Evolutionary conservation across 2,888 invertebrate genomes (phyloP).

Genomic region (Troides aeacus): DNA sequence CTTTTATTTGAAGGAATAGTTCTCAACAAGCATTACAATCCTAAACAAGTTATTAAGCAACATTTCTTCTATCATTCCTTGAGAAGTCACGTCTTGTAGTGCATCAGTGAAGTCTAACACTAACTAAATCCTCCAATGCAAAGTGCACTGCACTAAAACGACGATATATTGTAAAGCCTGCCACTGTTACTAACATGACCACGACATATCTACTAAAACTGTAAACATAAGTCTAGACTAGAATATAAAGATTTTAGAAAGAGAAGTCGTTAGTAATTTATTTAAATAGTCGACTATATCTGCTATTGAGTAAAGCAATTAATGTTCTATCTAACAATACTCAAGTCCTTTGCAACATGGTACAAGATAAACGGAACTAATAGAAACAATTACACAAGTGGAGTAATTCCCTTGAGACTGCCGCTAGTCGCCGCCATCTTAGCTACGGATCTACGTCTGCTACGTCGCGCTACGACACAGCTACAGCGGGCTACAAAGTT

Average conservation of each 20-base stretch:
- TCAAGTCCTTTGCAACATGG: not conserved
- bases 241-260: not conserved
- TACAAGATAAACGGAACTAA: constrained; percentile 1
- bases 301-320: not conserved
- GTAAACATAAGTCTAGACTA: no score
- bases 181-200: no score
- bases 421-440: not conserved
- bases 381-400: constrained; percentile 4
- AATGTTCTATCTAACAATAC: not conserved
- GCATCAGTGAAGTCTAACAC: no score
- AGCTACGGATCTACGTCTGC: not conserved
- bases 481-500: not conserved
- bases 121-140: no score
- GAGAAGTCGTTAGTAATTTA: not conserved
- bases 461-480: not conserved
- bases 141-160: no score
- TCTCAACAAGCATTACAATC: no score
- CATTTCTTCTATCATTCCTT: no score
- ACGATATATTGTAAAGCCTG: no score
- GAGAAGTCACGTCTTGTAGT: no score
- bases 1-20: no score
- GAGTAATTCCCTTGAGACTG: not conserved
- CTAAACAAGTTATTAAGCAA: no score
- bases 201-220: no score
- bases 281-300: not conserved